These are phyloP conservation scores for Danio kyathit DNA, from an alignment of 2,797 vertebrate species.

Conservation along the genomic window DNA sequence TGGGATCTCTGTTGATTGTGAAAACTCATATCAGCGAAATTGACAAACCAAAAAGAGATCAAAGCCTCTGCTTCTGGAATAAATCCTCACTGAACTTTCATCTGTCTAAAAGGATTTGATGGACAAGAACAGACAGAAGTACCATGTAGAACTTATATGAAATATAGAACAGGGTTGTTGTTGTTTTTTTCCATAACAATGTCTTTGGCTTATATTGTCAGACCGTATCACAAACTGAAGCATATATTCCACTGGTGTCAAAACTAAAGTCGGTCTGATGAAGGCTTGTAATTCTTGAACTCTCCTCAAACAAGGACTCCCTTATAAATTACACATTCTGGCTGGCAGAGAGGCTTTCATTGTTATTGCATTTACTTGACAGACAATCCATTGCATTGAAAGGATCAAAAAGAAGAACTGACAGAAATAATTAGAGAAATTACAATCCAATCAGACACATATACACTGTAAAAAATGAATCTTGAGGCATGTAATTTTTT, in stretches of 20 bases:
- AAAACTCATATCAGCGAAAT: slow-evolving; percentile 10
- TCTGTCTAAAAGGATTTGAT: slow-evolving; percentile 20
- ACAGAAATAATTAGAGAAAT: slow-evolving; percentile 18
- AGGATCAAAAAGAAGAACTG: slow-evolving; percentile 17
- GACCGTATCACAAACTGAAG: not conserved
- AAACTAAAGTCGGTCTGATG: slow-evolving; percentile 22
- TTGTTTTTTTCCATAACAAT: not conserved
- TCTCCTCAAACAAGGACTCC: not conserved
- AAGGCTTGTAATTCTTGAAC: slow-evolving; percentile 15
- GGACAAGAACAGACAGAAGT: slow-evolving; percentile 9
- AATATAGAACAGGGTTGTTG: not conserved
- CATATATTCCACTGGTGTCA: not conserved
- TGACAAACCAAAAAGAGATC: slow-evolving; percentile 37
- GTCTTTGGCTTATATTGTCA: slow-evolving; percentile 9
- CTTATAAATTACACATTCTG: slow-evolving; percentile 31
- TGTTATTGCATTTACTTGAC: slow-evolving; percentile 28
- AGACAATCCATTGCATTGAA: slow-evolving; percentile 12
- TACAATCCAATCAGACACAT: not conserved
- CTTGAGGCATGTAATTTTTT: too few species aligned
- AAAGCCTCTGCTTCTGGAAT: slow-evolving; percentile 33
- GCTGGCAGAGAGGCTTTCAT: slow-evolving; percentile 3
- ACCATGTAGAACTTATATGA: not conserved
- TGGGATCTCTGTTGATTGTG: slow-evolving; percentile 11
- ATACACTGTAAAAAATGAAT: too few species aligned
- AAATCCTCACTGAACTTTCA: slow-evolving; percentile 29